Evolutionary conservation across 1,140 invertebrate genomes (phyloP).

Genomic region (Lanistes nyassanus): DNA sequence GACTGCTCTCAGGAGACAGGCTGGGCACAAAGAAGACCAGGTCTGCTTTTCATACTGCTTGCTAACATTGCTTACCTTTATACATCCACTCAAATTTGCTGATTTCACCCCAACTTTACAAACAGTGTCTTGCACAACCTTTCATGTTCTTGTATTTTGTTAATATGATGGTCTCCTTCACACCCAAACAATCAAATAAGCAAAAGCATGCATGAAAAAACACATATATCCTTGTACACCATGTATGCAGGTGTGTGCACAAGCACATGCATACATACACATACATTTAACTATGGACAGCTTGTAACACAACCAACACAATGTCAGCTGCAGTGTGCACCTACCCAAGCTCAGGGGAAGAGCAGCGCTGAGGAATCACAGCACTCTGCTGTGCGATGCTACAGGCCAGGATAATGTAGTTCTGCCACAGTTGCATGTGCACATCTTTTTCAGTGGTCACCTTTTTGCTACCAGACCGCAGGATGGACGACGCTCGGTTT

Average conservation of each 20-base stretch:
- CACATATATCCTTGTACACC: neutral
- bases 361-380: slow-evolving; percentile 85
- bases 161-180: too few species aligned
- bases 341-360: slow-evolving; percentile 84
- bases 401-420: slow-evolving; percentile 95
- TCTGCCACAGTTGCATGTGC: slow-evolving; percentile 94
- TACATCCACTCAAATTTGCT: too few species aligned
- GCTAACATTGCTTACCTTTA: too few species aligned
- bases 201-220: neutral
- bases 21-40: slow-evolving; percentile 20
- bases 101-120: too few species aligned
- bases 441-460: slow-evolving; percentile 90
- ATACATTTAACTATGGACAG: neutral
- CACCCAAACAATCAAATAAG: too few species aligned
- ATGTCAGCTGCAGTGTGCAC: too few species aligned
- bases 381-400: slow-evolving; percentile 85
- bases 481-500: slow-evolving; percentile 90
- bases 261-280: neutral
- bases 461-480: slow-evolving; percentile 77
- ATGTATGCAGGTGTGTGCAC: too few species aligned
- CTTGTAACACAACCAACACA: neutral
- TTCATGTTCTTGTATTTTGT: too few species aligned
- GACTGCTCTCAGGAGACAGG: slow-evolving; percentile 46
- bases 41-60: too few species aligned
- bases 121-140: too few species aligned